phyloP scores from a whole-genome alignment of 2,888 invertebrate species.

The Phyllotreta striolata region DNA sequence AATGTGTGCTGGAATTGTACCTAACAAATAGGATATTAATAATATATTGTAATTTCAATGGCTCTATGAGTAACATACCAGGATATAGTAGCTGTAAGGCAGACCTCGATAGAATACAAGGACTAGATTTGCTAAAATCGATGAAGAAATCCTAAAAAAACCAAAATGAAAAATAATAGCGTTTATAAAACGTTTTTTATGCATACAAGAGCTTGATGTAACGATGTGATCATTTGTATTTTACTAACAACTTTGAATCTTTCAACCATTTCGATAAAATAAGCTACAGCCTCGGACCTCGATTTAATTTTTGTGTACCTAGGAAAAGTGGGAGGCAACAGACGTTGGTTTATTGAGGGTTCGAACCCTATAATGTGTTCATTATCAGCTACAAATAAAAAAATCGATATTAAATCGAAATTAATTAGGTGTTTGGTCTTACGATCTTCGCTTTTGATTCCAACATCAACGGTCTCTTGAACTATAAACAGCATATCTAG shows the following conservation, averaged over 20 bases:
- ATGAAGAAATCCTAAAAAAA: constrained; percentile 85
- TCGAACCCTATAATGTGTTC: constrained; percentile 93
- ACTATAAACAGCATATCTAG: constrained; percentile 84
- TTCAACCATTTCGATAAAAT: constrained; percentile 83
- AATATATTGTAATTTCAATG: background rate
- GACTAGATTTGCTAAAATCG: constrained; percentile 86
- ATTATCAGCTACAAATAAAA: constrained; percentile 66
- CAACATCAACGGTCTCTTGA: constrained; percentile 76
- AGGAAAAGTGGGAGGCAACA: constrained; percentile 98
- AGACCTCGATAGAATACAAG: constrained; percentile 92
- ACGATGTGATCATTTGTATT: constrained; percentile 78
- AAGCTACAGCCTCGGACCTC: constrained; percentile 78
- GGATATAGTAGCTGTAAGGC: constrained; percentile 85
- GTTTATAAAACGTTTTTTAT: constrained; percentile 16
- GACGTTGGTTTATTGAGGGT: constrained; percentile 92
- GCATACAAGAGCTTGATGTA: constrained; percentile 80
- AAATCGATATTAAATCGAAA: background rate
- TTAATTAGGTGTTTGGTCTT: constrained; percentile 20
- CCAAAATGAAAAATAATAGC: constrained; percentile 1
- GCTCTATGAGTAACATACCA: constrained; percentile 41
- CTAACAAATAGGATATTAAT: constrained; percentile 47
- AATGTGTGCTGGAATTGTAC: constrained; percentile 68
- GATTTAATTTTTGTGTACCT: constrained; percentile 92
- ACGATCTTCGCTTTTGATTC: constrained; percentile 65
- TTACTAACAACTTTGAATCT: constrained; percentile 83